Evolutionary conservation across 2,888 invertebrate species (phyloP), one percentile per base, ranked within the genome.

Genomic region (Drosophila bunnanda): DNA sequence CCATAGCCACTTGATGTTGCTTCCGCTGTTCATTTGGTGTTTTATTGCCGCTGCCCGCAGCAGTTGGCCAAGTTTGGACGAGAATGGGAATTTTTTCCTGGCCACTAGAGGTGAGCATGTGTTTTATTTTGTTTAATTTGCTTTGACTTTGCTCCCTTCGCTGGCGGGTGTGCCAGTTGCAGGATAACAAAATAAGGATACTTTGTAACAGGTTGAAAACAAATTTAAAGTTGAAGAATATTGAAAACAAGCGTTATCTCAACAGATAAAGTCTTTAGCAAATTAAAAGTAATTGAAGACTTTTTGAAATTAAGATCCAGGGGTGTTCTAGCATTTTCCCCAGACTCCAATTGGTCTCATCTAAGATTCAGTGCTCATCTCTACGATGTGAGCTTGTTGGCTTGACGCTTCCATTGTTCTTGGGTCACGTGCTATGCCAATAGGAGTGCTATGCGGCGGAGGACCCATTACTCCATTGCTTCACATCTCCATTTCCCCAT

Each of bases 21-120:
- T 85, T 88, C 83, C 88, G 83, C 83, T 88, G 86, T 88, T 88
- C 84, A 82, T 88, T 88, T 88, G 78, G 75, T 77, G 82, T 85
- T 88, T 84, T 88, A 88, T 85, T 82, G 78, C 86, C 76, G 58
- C 67, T 54, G 86, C 83, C 81, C 36, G 48, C 62, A 65, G 76
- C 76, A 72, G 43, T 72, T 50, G 66, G 67, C 66, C 73, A 72
- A 67, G 54, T 67, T 54, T 25, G 22, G 17, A 52, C 15, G 15
- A 10, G 50, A 15, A 34, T 52, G 66, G 38, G 39, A 32, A 22
- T 15, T 39, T 48, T 56, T 41, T 32, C 38, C 43, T 46, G 44
- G 41, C 52, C 71, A 53, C 56, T 36, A 67, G 67, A 67, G 67
- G 71, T 71, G 71, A 43, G 61, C 69, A 62, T 50, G 50, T 68